Evolutionary conservation across 2,888 invertebrate species (phyloP).

Genomic region (Lamproptera curius): DNA sequence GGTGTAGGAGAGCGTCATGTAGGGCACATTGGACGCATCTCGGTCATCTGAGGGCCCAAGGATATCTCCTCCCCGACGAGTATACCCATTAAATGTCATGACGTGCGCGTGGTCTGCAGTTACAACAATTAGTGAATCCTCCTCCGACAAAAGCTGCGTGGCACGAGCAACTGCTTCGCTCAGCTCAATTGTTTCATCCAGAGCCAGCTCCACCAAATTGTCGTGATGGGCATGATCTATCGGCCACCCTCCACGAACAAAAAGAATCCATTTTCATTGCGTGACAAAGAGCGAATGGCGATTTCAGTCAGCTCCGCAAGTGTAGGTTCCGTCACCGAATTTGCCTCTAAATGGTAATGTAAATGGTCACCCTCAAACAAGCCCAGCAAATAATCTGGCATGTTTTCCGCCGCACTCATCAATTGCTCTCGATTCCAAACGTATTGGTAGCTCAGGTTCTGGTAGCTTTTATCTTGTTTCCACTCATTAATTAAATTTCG

Average conservation of each 20-base stretch:
- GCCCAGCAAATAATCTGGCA: conserved; percentile 80
- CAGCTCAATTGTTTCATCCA: conserved; percentile 81
- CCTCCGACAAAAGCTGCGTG: conserved; percentile 36
- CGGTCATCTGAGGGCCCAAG: conserved; percentile 42
- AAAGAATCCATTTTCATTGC: conserved; percentile 81
- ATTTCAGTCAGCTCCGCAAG: conserved; percentile 53
- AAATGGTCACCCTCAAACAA: conserved; percentile 80
- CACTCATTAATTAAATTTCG: conserved; percentile 83
- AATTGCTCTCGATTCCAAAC: conserved; percentile 79
- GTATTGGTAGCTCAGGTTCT: conserved; percentile 57
- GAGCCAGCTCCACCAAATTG: conserved; percentile 66
- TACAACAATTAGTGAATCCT: conserved; percentile 85
- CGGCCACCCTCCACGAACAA: conserved; percentile 81
- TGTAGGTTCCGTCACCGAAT: conserved; percentile 32
- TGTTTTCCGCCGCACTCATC: conserved; percentile 44
- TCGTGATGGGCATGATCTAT: conserved; percentile 81
- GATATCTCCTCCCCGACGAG: conserved; percentile 52
- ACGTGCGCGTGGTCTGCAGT: conserved; percentile 85
- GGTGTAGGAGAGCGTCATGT: conserved; percentile 75
- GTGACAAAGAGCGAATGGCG: conserved; percentile 81
- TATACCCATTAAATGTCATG: conserved; percentile 81
- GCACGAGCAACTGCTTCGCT: conserved; percentile 71
- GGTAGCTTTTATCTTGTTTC: conserved; percentile 62
- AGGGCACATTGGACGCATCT: conserved; percentile 56
- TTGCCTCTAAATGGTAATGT: conserved; percentile 80